Base-by-base conservation (phyloP, 1,140 invertebrate species). In the Episyrphus balteatus region DNA sequence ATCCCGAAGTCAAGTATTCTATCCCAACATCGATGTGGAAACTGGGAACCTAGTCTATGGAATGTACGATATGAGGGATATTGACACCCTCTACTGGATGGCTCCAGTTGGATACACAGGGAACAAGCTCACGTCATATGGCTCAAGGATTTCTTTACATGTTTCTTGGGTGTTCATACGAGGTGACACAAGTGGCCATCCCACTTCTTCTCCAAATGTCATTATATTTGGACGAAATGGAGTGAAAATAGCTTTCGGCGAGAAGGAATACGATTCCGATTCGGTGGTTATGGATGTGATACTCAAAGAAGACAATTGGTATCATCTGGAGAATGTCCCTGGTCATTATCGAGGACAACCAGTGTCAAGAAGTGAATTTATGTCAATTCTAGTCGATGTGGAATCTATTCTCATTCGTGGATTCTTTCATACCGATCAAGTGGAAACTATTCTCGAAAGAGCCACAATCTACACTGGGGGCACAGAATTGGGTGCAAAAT, bases 371-470 rank as follows among this genome's bases (percentile, higher is more conserved):
- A 65, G 72, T 7, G 82, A 96, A 57, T 84, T 98, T 58, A 80
- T 98, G 62, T 78, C 81, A 19, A 79, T 93, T 1, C 68, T 98
- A n/a, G 74, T 81, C 6, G 78, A 90, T 53, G 58, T 99, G 1
- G 80, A 84, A 49, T 72, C 83, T 26, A 58, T 98, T 13, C 74
- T 98, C 55, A 76, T 98, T 19, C 75, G 92, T 45, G 92, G 91
- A 0, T 88, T 90, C 46, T 98, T 86, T 68, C 91, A 97, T 64
- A 88, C 87, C 1, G 91, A 94, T 63, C 94, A 99, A 72, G 83
- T 90, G 48, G 90, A 95, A 72, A 87, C 84, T 34, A 78, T 68
- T 9, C 54, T 75, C 18, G 68, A 69, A 47, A 47, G 57, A 7
- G 62, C 58, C 0, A 50, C 58, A 17, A 56, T 68, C 5, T 55